Percentiles rank a stretch among this genome's conserved stretches.
Conservation (phyloP, 2,797 vertebrate genomes). For the Sebastes iracundus region DNA sequence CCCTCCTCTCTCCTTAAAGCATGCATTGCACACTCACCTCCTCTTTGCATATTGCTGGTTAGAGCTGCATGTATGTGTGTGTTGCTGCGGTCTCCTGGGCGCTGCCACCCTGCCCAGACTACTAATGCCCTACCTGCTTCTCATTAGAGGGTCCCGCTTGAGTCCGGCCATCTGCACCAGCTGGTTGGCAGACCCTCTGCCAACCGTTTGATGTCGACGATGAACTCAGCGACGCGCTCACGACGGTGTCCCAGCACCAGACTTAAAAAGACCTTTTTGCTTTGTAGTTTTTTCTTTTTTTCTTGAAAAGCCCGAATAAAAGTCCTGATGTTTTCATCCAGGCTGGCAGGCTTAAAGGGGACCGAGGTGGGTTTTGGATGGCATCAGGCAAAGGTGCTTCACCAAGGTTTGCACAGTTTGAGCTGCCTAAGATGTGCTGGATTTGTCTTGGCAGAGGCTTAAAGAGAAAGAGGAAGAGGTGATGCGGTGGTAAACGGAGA, state of each 20-base stretch:
- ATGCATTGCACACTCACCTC: not conserved
- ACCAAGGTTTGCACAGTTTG: conserved; percentile 27
- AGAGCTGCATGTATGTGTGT: conserved; percentile 31
- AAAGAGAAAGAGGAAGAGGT: conserved; percentile 28
- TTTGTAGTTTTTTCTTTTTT: conserved; percentile 46
- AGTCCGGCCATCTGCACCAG: conserved; percentile 76
- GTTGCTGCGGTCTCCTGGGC: conserved; percentile 37
- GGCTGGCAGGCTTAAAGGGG: conserved; percentile 6
- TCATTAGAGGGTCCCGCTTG: conserved; percentile 73
- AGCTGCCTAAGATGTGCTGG: conserved; percentile 28
- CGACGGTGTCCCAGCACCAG: conserved; percentile 23
- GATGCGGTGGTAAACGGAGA: conserved; percentile 42
- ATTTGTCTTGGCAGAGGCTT: conserved; percentile 48
- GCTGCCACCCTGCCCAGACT: conserved; percentile 67
- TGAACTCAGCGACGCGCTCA: conserved; percentile 36
- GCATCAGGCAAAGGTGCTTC: conserved; percentile 18
- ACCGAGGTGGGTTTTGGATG: conserved; percentile 22
- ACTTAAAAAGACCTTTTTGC: conserved; percentile 59
- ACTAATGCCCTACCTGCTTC: conserved; percentile 66
- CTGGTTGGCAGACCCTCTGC: conserved; percentile 61
- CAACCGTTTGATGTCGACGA: conserved; percentile 73
- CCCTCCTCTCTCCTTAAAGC: conserved; percentile 15
- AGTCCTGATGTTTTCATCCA: conserved; percentile 40
- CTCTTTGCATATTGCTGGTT: conserved; percentile 9
- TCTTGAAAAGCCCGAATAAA: not conserved